Evolutionary conservation across 1,140 invertebrate genomes (phyloP).

Genomic region (Dermatophagoides farinae): DNA sequence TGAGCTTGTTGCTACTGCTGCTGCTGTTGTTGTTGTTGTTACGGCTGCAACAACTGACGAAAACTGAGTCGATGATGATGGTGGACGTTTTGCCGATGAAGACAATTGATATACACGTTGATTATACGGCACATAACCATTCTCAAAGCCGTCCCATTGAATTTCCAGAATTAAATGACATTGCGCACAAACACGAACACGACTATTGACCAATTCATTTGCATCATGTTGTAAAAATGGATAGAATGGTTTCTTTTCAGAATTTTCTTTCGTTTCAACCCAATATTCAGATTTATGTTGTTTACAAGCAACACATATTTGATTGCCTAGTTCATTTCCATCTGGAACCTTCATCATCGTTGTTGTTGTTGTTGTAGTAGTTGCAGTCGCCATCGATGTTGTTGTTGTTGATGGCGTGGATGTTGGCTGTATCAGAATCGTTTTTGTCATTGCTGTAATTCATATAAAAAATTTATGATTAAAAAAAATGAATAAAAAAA

Average conservation of each 20-base stretch:
- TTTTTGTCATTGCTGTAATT: no score
- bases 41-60: neutral
- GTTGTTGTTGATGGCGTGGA: no score
- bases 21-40: neutral
- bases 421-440: no score
- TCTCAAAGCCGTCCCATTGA: constrained; percentile 6
- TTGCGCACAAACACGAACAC: constrained; percentile 38
- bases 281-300: neutral
- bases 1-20: neutral
- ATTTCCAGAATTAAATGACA: constrained; percentile 10
- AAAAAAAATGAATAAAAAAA: no score
- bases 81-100: neutral
- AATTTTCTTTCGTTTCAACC: constrained; percentile 2
- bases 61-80: neutral
- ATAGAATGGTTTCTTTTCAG: neutral
- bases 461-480: no score
- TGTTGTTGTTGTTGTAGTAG: no score
- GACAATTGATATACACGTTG: constrained; percentile 13
- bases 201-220: constrained; percentile 26
- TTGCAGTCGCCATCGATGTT: no score
- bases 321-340: neutral
- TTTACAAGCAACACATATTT: neutral
- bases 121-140: constrained; percentile 10
- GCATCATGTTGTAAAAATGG: neutral
- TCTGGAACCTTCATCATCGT: neutral